Base-by-base conservation (phyloP, 2,888 invertebrate species). In the Mylabris sibirica region DNA sequence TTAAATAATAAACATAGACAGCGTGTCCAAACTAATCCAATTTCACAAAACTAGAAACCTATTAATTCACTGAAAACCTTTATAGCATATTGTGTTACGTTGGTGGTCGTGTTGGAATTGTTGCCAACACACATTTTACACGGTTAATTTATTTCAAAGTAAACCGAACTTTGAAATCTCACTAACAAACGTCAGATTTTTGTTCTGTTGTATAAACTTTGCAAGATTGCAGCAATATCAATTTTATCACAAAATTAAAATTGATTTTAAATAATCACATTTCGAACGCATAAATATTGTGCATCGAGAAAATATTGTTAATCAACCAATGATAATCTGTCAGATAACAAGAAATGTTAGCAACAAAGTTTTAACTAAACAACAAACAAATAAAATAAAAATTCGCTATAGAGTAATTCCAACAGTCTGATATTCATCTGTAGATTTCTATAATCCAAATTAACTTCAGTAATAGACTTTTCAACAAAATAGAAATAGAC, bases 41-140 rank as follows among this genome's bases (percentile, higher is more conserved):
- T 53, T 63, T 24, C 59, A 63, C 60, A 49, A 63, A 66, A 64
- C 67, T 60, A 26, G 49, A 67, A 64, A 59, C 64, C 49, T 61
- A 67, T 64, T 61, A 64, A 67, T 67, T 60, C 61, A 60, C 59
- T 59, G 59, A 67, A 60, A 60, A 63, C 53, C 57, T 67, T 30
- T 49, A 63, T 67, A 30, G 44, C 59, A 59, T 59, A 67, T 63
- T 67, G 59, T 60, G 59, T 67, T 67, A 44, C 63, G 59, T 49
- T 35, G 38, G 53, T 44, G n/a, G 41, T n/a, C 4, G n/a, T 8
- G 14, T 14, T 44, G 3, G 49, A 11, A 49, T 20, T 49, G 20
- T 49, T 49, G 49, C 17, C 49, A 20, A 20, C 20, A 11, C 8
- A 20, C 0, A 2, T 38, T 41, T 20, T 20, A 20, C 20, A 22